Evolutionary conservation across 2,113 vertebrate genomes (phyloP).

Genomic region (Vimba vimba): DNA sequence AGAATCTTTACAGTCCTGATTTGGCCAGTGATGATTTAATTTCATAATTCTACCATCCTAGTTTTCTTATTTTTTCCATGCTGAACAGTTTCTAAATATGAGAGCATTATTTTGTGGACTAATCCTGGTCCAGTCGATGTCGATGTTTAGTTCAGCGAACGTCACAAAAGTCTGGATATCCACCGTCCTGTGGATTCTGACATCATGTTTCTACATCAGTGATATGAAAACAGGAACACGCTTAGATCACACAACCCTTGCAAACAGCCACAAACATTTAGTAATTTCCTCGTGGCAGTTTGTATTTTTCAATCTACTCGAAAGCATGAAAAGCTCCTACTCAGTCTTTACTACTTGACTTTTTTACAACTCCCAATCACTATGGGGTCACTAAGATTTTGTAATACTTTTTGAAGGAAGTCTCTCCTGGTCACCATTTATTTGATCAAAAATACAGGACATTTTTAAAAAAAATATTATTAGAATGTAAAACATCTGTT

Average conservation of each 20-base stretch:
- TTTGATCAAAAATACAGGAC: not conserved
- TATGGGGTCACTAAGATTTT: too few relatives aligned
- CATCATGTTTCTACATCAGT: slow-evolving; percentile 1
- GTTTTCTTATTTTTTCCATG: too few relatives aligned
- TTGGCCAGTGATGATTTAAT: too few relatives aligned
- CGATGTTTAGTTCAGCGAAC: too few relatives aligned
- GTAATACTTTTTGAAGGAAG: too few relatives aligned
- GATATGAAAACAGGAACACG: not conserved
- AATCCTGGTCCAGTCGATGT: too few relatives aligned
- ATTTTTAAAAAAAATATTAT: not conserved
- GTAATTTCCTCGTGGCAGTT: slow-evolving; percentile 17
- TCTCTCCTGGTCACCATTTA: not conserved
- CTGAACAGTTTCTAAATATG: too few relatives aligned
- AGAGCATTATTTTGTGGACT: not conserved
- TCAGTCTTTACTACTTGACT: not conserved
- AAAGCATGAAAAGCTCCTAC: not conserved
- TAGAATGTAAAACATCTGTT: not conserved
- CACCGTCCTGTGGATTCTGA: too few relatives aligned
- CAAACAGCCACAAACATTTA: not conserved
- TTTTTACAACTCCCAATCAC: not conserved
- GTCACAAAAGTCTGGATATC: not conserved
- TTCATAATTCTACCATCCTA: too few relatives aligned
- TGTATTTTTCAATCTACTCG: not conserved
- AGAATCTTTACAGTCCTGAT: too few relatives aligned
- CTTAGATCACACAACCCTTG: not conserved